A percentile compares a stretch with the other conserved stretches of the same genome.
These are phyloP conservation scores for Tetrapedia diversipes DNA, from an alignment of 2,888 invertebrate species.

Conservation along the genomic window DNA sequence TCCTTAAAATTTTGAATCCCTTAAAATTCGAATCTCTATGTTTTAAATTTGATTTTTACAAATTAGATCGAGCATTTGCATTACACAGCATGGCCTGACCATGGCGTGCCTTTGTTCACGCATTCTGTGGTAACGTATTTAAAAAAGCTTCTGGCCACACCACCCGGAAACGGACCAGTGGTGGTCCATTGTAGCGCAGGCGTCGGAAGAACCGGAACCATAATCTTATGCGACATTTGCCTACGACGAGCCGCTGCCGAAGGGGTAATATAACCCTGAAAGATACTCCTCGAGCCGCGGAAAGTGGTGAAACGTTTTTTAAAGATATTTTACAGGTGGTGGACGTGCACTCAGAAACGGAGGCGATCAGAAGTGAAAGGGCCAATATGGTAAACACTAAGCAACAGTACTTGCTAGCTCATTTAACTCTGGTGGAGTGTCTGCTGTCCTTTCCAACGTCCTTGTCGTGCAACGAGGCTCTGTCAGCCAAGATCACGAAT, in stretches of 20 bases:
- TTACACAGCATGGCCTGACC: constrained; percentile 84
- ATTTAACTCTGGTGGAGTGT: constrained; percentile 82
- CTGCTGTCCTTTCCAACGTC: constrained; percentile 79
- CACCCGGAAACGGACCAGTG: constrained; percentile 81
- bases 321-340: constrained; percentile 62
- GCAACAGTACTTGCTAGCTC: constrained; percentile 83
- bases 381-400: constrained; percentile 77
- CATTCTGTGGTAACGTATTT: constrained; percentile 80
- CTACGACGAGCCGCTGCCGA: constrained; percentile 83
- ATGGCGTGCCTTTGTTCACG: constrained; percentile 82
- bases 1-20: not conserved
- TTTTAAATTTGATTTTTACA: not conserved
- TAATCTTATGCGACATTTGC: constrained; percentile 85
- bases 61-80: constrained; percentile 83
- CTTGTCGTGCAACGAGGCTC: constrained; percentile 78
- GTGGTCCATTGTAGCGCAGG: constrained; percentile 86
- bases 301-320: not conserved
- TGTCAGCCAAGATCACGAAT: constrained; percentile 71
- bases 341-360: constrained; percentile 69
- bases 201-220: constrained; percentile 86
- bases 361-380: constrained; percentile 68
- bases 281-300: not conserved
- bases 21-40: not conserved
- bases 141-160: constrained; percentile 79
- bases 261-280: constrained; percentile 62